phyloP scores from a whole-genome alignment of 2,797 vertebrate genomes.

The Thripadectes ignobilis region DNA sequence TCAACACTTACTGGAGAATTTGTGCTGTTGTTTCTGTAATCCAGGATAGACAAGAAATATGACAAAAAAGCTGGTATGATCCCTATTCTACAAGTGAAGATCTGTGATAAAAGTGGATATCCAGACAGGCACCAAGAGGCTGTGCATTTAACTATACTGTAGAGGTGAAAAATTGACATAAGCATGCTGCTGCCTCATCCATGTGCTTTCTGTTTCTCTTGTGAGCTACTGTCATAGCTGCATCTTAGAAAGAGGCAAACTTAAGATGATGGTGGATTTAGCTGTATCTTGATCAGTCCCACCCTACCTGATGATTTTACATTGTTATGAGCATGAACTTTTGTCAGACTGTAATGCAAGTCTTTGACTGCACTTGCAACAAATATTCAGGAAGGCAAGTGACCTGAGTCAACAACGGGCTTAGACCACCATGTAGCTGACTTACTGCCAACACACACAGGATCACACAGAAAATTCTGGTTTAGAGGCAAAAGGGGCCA shows the following conservation, averaged over 20 bases:
- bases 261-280: not conserved
- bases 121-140: not conserved
- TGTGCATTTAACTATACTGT: not conserved
- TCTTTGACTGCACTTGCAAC: not conserved
- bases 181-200: fast-evolving
- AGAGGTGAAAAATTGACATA: not conserved
- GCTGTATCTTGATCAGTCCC: not conserved
- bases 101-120: not conserved
- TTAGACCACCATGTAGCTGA: not conserved
- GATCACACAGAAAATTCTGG: not conserved
- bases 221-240: not conserved
- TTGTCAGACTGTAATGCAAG: not conserved
- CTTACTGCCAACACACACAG: not conserved
- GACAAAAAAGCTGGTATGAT: not conserved
- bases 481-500: not conserved
- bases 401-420: not conserved
- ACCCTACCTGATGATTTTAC: not conserved
- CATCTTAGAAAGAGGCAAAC: not conserved
- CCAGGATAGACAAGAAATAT: not conserved
- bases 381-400: not conserved
- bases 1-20: not conserved
- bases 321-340: not conserved
- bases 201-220: not conserved
- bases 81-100: not conserved
- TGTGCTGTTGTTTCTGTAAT: not conserved